phyloP scores from a whole-genome alignment of 2,888 invertebrate genomes.

The Acronicta alni region DNA sequence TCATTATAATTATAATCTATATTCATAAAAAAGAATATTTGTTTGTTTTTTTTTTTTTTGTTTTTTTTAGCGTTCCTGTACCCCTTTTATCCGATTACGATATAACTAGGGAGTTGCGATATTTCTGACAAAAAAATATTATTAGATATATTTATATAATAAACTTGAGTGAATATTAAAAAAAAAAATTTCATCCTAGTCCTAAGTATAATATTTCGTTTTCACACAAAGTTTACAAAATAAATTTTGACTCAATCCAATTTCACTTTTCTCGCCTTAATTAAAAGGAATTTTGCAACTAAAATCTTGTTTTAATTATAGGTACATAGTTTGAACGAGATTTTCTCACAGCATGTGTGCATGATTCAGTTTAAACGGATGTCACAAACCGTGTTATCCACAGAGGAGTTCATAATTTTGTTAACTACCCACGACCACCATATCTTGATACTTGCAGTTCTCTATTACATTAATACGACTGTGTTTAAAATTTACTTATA shows the following conservation, averaged over 20 bases:
- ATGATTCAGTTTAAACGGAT: constrained; percentile 12
- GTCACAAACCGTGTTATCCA: constrained; percentile 2
- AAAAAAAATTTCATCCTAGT: constrained; percentile 8
- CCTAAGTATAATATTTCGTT: too few species aligned
- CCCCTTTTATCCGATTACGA: too few species aligned
- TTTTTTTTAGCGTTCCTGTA: too few species aligned
- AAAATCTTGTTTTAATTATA: constrained; percentile 23
- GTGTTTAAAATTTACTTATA: neutral
- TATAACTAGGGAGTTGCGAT: too few species aligned
- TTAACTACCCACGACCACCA: constrained; percentile 8
- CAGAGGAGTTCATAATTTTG: constrained; percentile 15
- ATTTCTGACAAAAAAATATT: too few species aligned
- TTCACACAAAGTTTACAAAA: constrained; percentile 13
- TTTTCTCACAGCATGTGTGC: neutral
- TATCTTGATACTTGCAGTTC: neutral
- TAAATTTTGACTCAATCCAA: constrained; percentile 8
- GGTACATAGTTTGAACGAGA: constrained; percentile 10
- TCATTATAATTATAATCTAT: too few species aligned
- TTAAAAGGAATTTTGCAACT: constrained; percentile 11
- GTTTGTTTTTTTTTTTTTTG: too few species aligned
- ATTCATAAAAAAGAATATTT: too few species aligned
- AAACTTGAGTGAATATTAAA: neutral
- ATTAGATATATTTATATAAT: too few species aligned
- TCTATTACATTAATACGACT: neutral
- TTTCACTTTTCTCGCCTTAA: constrained; percentile 10